These are phyloP conservation scores for Orestias chungarensis DNA, from an alignment of 2,797 vertebrate genomes.

Conservation along the genomic window DNA sequence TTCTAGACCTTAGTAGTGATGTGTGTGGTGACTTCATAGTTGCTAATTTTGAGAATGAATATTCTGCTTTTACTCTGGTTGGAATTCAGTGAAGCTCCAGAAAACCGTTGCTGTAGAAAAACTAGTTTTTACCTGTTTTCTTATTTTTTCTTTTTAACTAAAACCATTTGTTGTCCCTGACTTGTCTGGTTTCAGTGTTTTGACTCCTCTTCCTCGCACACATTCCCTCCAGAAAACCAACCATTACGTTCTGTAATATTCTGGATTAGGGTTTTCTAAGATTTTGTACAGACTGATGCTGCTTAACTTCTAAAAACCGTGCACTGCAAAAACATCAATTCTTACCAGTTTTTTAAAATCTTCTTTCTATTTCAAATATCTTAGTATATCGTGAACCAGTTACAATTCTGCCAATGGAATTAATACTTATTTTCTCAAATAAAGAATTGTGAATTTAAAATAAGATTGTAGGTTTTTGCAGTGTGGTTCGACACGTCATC, in stretches of 20 bases:
- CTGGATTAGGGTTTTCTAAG: not conserved
- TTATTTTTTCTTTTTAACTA: constrained; percentile 75
- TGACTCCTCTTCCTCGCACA: constrained; percentile 25
- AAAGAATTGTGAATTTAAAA: too few species aligned
- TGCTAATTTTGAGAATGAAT: constrained; percentile 72
- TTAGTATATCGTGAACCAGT: too few species aligned
- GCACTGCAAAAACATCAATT: too few species aligned
- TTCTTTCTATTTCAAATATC: too few species aligned
- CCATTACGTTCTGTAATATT: not conserved
- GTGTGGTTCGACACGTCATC: not conserved
- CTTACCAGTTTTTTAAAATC: too few species aligned
- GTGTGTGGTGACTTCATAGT: constrained; percentile 73
- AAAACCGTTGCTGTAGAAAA: constrained; percentile 73
- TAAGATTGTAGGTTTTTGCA: too few species aligned
- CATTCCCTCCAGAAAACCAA: not conserved
- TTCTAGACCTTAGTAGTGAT: constrained; percentile 71
- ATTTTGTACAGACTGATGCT: not conserved
- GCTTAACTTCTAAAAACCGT: too few species aligned
- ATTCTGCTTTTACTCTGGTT: constrained; percentile 73
- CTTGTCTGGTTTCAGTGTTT: constrained; percentile 28
- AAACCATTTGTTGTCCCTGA: constrained; percentile 73
- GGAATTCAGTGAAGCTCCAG: constrained; percentile 65
- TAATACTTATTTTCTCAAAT: too few species aligned
- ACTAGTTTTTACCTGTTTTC: constrained; percentile 76
- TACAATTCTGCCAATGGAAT: too few species aligned